phyloP scores from a whole-genome alignment of 2,797 vertebrate species.

The Phataginus tricuspis region DNA sequence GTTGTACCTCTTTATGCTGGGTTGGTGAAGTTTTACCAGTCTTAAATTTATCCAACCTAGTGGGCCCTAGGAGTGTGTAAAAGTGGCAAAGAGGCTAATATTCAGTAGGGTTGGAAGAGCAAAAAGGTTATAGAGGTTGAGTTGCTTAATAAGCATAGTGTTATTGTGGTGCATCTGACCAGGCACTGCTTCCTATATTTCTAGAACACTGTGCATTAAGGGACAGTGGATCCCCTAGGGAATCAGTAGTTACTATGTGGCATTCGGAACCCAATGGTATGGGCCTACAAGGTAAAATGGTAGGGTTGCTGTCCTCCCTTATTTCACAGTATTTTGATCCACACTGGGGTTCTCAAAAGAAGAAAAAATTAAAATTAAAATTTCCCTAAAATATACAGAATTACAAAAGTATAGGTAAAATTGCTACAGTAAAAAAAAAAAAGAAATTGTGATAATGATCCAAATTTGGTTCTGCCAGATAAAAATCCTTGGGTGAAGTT shows the following conservation, averaged over 20 bases:
- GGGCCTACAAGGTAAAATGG: not conserved
- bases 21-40: not conserved
- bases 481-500: not conserved
- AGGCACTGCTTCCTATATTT: not conserved
- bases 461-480: not conserved
- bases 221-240: not conserved
- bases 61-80: not conserved
- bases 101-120: not conserved
- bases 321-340: not conserved
- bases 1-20: not conserved
- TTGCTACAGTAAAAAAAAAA: not conserved
- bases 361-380: not conserved
- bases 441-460: not conserved
- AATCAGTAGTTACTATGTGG: not conserved
- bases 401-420: not conserved
- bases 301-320: not conserved
- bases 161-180: not conserved
- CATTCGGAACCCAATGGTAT: not conserved
- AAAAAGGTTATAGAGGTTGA: not conserved
- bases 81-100: not conserved
- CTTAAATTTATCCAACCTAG: not conserved
- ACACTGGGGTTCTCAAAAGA: not conserved
- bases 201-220: not conserved
- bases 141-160: not conserved
- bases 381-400: not conserved